A percentile compares a stretch with the other conserved stretches of the same genome.
Evolutionary conservation across 2,797 vertebrate species (phyloP).

Genomic region (Garrulus glandarius): DNA sequence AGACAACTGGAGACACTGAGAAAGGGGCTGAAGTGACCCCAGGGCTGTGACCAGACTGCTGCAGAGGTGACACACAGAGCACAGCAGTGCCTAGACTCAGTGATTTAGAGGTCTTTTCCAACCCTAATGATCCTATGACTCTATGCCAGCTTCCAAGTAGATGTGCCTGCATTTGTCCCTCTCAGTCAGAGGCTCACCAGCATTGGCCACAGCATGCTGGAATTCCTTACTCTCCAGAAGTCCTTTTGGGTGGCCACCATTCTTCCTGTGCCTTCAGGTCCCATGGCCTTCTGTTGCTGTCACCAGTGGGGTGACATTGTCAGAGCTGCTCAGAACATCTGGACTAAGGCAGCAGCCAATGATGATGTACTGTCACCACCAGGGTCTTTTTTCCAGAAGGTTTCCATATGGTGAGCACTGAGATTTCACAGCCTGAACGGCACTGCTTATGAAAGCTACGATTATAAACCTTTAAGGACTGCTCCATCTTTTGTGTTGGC

Average conservation of each 20-base stretch:
- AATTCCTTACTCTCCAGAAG: not conserved
- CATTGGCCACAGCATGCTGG: not conserved
- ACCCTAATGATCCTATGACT: not conserved
- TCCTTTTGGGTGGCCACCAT: not conserved
- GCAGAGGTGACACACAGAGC: not conserved
- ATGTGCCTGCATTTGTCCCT: accelerated
- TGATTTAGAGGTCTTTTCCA: not conserved
- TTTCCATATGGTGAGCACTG: not conserved
- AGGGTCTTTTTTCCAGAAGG: not conserved
- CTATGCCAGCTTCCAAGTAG: not conserved
- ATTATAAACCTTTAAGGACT: not conserved
- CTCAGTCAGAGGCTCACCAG: not conserved
- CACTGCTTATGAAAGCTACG: not conserved
- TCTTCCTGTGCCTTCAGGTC: not conserved
- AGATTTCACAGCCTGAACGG: not conserved
- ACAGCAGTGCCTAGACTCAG: not conserved
- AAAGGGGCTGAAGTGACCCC: not conserved
- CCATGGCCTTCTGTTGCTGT: not conserved
- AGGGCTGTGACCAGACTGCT: not conserved
- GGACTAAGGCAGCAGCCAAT: not conserved
- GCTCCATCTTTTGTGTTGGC: not conserved
- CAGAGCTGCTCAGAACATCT: not conserved
- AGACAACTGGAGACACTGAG: not conserved
- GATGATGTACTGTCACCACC: not conserved
- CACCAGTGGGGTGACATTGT: not conserved